Evolutionary conservation across 1,140 invertebrate species (phyloP).

Genomic region (Drosophila aff.): DNA sequence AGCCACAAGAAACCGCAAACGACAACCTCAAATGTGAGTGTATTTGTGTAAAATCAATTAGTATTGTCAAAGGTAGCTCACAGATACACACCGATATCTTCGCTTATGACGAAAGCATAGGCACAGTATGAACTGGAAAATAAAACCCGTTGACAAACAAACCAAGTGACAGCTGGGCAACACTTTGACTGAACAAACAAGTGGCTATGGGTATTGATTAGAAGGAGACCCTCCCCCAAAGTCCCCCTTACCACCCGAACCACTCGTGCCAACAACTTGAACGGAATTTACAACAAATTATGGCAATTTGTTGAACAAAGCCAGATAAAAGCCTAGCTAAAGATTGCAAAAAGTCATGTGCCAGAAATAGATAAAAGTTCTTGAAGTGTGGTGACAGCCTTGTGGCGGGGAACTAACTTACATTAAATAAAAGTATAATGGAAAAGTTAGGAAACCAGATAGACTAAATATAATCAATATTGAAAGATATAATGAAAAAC

Average conservation of each 20-base stretch:
- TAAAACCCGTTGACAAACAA: slow-evolving; percentile 48
- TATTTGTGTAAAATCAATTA: slow-evolving; percentile 64
- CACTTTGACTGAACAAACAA: slow-evolving; percentile 54
- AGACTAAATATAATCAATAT: not conserved
- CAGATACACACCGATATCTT: slow-evolving; percentile 13
- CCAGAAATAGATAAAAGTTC: slow-evolving; percentile 13
- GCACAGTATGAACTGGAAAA: slow-evolving; percentile 27
- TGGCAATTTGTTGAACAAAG: slow-evolving; percentile 52
- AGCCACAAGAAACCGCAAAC: slow-evolving; percentile 42
- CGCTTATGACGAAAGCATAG: slow-evolving; percentile 3
- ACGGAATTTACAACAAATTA: slow-evolving; percentile 53
- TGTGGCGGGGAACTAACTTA: slow-evolving; percentile 48
- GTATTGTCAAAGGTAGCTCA: slow-evolving; percentile 64
- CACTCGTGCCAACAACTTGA: slow-evolving; percentile 20
- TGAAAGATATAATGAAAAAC: not conserved
- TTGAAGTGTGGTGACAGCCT: slow-evolving; percentile 24
- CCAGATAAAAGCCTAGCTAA: slow-evolving; percentile 20
- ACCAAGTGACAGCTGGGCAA: slow-evolving; percentile 52
- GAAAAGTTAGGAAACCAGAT: too few relatives aligned
- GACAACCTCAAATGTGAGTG: slow-evolving; percentile 20
- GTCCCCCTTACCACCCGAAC: not conserved
- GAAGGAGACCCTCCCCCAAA: slow-evolving; percentile 13
- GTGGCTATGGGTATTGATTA: slow-evolving; percentile 69
- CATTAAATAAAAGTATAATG: slow-evolving; percentile 42
- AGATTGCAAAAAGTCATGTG: slow-evolving; percentile 22